Conservation (phyloP, 2,888 invertebrate genomes). For the Chloromyia formosa region DNA sequence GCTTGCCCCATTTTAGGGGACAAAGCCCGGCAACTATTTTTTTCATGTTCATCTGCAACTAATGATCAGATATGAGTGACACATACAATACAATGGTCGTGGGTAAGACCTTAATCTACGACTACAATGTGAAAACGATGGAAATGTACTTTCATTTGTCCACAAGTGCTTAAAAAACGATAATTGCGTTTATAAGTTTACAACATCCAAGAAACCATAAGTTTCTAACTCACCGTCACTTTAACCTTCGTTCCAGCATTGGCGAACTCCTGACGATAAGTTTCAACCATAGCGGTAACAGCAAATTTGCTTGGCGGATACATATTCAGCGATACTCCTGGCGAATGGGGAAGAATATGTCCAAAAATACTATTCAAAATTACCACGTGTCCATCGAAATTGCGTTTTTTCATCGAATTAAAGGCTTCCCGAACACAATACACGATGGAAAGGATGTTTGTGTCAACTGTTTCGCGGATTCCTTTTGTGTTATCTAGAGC, state of each 20-base stretch:
- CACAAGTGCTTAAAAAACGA: too few species aligned
- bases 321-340: slow-evolving; percentile 55
- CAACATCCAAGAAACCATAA: too few species aligned
- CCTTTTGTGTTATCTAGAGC: slow-evolving; percentile 53
- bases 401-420: slow-evolving; percentile 62
- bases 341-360: slow-evolving; percentile 53
- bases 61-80: too few species aligned
- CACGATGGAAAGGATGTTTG: slow-evolving; percentile 65
- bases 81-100: too few species aligned
- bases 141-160: too few species aligned
- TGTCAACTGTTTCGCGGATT: slow-evolving; percentile 61
- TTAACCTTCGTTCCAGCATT: slow-evolving; percentile 59
- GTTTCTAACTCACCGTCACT: slow-evolving; percentile 57
- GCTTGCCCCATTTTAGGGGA: too few species aligned
- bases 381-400: slow-evolving; percentile 66
- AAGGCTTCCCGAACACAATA: slow-evolving; percentile 65
- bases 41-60: too few species aligned
- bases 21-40: too few species aligned
- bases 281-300: slow-evolving; percentile 60
- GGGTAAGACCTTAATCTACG: too few species aligned
- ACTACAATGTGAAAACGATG: too few species aligned
- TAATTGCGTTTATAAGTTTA: too few species aligned
- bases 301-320: slow-evolving; percentile 60
- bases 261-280: slow-evolving; percentile 60
- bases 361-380: slow-evolving; percentile 63